Base-by-base conservation (phyloP, 2,888 invertebrate genomes). In the Patella pellucida region DNA sequence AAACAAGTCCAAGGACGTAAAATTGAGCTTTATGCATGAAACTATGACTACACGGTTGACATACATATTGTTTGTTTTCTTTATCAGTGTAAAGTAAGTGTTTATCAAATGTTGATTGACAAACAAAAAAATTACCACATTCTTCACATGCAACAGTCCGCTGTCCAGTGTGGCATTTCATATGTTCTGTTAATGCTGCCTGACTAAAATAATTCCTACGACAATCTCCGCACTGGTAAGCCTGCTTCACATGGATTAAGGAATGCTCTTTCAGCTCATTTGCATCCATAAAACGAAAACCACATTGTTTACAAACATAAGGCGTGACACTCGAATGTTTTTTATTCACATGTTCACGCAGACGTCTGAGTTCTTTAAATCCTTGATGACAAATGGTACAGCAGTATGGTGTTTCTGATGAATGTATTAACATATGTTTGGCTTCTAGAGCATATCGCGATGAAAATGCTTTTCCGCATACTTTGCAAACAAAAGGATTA, bases 321-420 rank as follows among this genome's bases (percentile, higher is more conserved):
- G 62, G 62, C 19, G 62, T 62, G 19, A 23, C 19, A 14, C 23
- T 23, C 14, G 11, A 11, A 62, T 62, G 62, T 23, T 62, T 62
- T 62, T 62, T 62, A 19, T 62, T 62, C 23, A 62, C 62, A 62
- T 62, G 62, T 19, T 62, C 62, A 23, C 62, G 62, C 9, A 62
- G 62, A 23, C 62, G 62, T 23, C 62, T 62, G 11, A 62, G 62
- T 62, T 62, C 62, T 62, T 98, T 98, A 56, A 97, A 97, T 84
- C 97, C 94, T 89, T 97, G 96, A 74, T 96, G 95, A 92, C 98
- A 98, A 19, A 96, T 93, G 1, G 97, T 97, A 92, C 98, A 98
- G 91, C 97, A 96, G 91, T 97, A 98, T 0, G 97, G 97, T 69
- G 87, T 85, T 27, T 85, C 84, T 76, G 87, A 87, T 16, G 86